Percentiles rank a stretch among this genome's conserved stretches.
Conservation (phyloP, 2,797 vertebrate species). For the Sebastes steindachneri region DNA sequence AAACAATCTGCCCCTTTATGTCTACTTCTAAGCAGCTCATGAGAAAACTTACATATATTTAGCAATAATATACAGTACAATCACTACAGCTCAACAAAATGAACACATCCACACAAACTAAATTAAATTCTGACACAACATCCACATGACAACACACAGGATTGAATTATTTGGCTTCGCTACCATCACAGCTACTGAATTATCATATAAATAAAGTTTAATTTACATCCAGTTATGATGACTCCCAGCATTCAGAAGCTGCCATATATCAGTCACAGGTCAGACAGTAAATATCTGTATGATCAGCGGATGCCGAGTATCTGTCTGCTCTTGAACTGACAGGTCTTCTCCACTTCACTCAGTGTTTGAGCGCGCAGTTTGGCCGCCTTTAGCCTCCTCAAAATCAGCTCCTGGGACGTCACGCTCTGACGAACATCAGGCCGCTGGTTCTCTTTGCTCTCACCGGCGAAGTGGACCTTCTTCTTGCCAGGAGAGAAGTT, state of each 20-base stretch:
- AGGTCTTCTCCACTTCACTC: conserved; percentile 84
- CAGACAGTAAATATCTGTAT: not conserved
- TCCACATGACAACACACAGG: not conserved
- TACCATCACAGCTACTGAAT: not conserved
- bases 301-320: conserved; percentile 90
- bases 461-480: conserved; percentile 88
- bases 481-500: conserved; percentile 85
- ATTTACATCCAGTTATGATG: conserved; percentile 37
- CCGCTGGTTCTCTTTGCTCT: conserved; percentile 86
- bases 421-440: conserved; percentile 48
- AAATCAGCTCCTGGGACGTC: conserved; percentile 76
- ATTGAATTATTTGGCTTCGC: not conserved
- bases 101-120: not conserved
- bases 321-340: conserved; percentile 87
- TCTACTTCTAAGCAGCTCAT: not conserved
- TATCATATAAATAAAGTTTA: conserved; percentile 30
- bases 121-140: not conserved
- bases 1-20: not conserved
- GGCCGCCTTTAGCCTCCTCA: conserved; percentile 84
- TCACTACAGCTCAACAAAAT: not conserved
- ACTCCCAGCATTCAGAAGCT: not conserved
- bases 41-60: not conserved
- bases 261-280: not conserved
- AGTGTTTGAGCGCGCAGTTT: conserved; percentile 84
- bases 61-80: not conserved